These are phyloP conservation scores for Pterocles burchelli DNA, from an alignment of 2,113 vertebrate genomes.

Conservation along the genomic window DNA sequence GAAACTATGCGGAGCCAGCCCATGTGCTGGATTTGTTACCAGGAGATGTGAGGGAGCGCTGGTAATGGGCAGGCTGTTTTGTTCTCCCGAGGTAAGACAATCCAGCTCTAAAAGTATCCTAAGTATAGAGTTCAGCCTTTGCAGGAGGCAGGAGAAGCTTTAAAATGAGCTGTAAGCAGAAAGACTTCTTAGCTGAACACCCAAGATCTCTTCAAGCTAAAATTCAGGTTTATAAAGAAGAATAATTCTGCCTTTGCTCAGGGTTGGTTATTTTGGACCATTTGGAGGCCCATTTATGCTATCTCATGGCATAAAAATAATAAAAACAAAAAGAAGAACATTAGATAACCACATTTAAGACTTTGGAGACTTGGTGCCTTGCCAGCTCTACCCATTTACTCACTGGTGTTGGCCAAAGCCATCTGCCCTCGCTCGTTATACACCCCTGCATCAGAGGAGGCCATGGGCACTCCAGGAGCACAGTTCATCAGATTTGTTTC, in stretches of 20 bases:
- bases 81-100: constrained; percentile 21
- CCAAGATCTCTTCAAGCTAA: background rate
- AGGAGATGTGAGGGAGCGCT: background rate
- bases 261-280: background rate
- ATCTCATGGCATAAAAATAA: background rate
- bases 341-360: background rate
- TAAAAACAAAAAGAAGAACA: background rate
- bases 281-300: background rate
- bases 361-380: background rate
- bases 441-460: accelerated
- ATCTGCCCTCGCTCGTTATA: background rate
- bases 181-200: background rate
- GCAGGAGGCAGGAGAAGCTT: background rate
- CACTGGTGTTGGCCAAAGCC: background rate
- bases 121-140: background rate
- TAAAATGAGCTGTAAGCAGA: constrained; percentile 10
- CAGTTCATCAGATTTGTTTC: background rate
- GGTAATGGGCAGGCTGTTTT: background rate
- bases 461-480: background rate
- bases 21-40: background rate
- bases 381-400: background rate
- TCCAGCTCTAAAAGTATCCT: background rate
- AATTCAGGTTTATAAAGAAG: background rate
- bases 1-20: constrained; percentile 3
- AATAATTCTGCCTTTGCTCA: background rate